Conservation (phyloP, 2,888 invertebrate species). For the Philonicus albiceps region DNA sequence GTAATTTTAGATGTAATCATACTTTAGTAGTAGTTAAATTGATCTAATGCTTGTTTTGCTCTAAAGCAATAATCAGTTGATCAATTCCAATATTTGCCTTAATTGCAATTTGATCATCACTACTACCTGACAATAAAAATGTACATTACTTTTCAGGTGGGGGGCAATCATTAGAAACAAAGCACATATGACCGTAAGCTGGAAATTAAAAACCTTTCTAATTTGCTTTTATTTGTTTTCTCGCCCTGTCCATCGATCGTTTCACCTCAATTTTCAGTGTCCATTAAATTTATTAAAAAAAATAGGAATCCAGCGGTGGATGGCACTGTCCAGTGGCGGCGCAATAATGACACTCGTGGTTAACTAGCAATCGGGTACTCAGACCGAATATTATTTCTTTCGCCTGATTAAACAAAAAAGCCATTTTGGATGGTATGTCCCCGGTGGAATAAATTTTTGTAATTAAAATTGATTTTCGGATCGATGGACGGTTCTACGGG, state of each 20-base stretch:
- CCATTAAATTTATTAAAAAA: slow-evolving; percentile 17
- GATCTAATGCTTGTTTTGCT: too few relatives aligned
- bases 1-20: too few relatives aligned
- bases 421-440: background rate
- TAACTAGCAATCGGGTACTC: background rate
- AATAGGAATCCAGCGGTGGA: background rate
- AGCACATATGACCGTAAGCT: background rate
- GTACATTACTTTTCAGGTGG: background rate
- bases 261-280: background rate
- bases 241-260: background rate
- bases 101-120: background rate
- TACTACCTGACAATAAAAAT: background rate
- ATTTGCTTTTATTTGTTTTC: background rate
- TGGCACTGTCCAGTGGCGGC: background rate
- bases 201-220: background rate
- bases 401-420: slow-evolving; percentile 25
- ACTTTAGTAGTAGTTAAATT: too few relatives aligned
- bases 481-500: background rate
- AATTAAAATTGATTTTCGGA: slow-evolving; percentile 31
- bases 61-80: too few relatives aligned
- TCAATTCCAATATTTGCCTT: background rate
- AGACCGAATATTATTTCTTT: slow-evolving; percentile 13
- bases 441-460: background rate
- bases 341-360: background rate
- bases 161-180: background rate